Conservation (phyloP, 2,888 invertebrate species). For the Campopleginae sp. region DNA sequence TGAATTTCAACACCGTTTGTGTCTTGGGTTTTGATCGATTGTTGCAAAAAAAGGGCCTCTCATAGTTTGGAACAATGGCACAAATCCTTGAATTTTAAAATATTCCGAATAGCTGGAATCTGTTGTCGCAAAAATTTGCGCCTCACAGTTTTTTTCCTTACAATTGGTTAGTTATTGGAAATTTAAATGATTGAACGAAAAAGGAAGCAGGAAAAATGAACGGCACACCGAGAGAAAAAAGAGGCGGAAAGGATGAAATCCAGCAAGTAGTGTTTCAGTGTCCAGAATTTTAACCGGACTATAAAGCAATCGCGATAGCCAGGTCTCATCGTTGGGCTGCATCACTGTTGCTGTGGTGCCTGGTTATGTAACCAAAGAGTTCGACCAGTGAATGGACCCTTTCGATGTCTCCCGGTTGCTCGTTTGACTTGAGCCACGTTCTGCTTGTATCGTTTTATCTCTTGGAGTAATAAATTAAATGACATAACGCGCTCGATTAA, state of each 20-base stretch:
- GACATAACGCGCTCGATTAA: conserved; percentile 67
- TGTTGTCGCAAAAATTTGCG: background rate
- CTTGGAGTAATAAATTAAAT: conserved; percentile 66
- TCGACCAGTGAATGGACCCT: conserved; percentile 34
- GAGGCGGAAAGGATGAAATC: conserved; percentile 9
- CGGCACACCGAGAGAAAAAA: background rate
- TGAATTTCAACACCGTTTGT: background rate
- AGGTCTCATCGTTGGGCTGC: conserved; percentile 46
- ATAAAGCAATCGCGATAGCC: conserved; percentile 62
- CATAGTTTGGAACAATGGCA: no score
- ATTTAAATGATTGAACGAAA: background rate
- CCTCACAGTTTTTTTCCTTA: background rate
- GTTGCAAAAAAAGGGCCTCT: background rate
- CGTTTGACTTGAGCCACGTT: conserved; percentile 47
- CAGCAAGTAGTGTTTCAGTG: conserved; percentile 58
- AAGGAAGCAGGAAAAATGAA: background rate
- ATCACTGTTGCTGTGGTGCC: background rate
- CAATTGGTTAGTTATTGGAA: background rate
- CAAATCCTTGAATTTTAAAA: background rate
- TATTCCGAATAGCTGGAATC: background rate
- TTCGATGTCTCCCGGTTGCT: conserved; percentile 28
- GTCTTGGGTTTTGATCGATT: background rate
- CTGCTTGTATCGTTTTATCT: conserved; percentile 12
- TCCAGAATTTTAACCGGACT: conserved; percentile 68
- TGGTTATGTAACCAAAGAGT: conserved; percentile 25